These are phyloP conservation scores for Sinocyclocheilus anophthalmus DNA, from an alignment of 2,113 vertebrate genomes.

Conservation along the genomic window DNA sequence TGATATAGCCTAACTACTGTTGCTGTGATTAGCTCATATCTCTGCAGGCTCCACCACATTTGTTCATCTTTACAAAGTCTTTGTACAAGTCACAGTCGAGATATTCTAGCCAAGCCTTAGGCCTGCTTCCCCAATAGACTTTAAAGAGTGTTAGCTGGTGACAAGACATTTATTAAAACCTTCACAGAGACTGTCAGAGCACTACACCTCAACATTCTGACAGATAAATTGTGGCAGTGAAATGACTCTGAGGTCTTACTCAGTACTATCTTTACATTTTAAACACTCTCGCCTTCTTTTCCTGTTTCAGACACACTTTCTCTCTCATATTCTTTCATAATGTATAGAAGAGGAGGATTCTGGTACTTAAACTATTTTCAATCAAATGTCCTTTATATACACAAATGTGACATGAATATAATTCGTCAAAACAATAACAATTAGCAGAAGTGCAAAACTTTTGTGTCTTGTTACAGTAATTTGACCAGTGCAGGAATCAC, in stretches of 20 bases:
- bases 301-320: background rate
- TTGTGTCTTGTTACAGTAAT: background rate
- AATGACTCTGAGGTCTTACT: slow-evolving; percentile 33
- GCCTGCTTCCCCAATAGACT: slow-evolving; percentile 2
- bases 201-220: slow-evolving; percentile 30
- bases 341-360: background rate
- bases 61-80: background rate
- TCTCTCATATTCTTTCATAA: background rate
- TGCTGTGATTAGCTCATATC: slow-evolving; percentile 7
- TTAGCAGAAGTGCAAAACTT: background rate
- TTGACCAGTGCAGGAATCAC: background rate
- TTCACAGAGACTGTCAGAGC: slow-evolving; percentile 41
- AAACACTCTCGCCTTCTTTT: background rate
- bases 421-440: background rate
- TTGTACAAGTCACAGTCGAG: background rate
- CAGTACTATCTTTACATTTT: slow-evolving; percentile 28
- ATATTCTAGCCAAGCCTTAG: slow-evolving; percentile 26
- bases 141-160: slow-evolving; percentile 39
- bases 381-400: background rate
- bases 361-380: background rate
- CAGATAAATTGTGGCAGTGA: slow-evolving; percentile 33
- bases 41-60: background rate
- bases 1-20: slow-evolving; percentile 13
- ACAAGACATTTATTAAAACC: slow-evolving; percentile 55
- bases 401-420: background rate